These are phyloP conservation scores for Corynorhinus townsendii DNA, from an alignment of 2,113 vertebrate genomes.

Conservation along the genomic window DNA sequence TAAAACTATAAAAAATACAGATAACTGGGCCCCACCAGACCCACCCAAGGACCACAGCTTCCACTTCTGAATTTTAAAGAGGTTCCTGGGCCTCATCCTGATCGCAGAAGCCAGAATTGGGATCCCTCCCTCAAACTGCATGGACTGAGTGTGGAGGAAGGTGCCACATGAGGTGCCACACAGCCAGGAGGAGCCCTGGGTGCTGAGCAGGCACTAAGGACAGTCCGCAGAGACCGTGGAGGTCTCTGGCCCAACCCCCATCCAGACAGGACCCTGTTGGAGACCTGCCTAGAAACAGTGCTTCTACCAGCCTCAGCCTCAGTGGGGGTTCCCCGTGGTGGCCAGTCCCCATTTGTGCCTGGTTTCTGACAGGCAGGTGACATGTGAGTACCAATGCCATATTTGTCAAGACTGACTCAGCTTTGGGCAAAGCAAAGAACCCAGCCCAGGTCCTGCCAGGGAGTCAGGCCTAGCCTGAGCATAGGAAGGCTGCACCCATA, in stretches of 20 bases:
- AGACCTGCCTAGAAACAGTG: background rate
- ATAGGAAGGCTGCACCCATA: background rate
- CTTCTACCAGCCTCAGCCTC: background rate
- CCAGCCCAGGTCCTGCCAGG: background rate
- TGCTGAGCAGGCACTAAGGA: background rate
- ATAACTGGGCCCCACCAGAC: background rate
- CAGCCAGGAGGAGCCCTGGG: background rate
- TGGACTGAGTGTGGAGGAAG: background rate
- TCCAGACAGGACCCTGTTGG: background rate
- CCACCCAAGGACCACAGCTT: background rate
- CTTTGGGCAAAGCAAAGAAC: background rate
- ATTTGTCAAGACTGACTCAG: conserved; percentile 7
- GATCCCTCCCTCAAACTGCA: background rate
- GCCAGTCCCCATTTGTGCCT: background rate
- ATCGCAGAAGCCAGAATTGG: background rate
- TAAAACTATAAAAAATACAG: background rate
- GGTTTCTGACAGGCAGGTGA: background rate
- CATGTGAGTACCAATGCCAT: background rate
- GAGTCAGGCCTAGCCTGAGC: conserved; percentile 13
- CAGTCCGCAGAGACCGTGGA: background rate
- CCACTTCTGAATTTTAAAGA: background rate
- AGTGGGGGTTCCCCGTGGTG: accelerated
- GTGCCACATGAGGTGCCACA: background rate
- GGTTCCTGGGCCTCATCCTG: background rate
- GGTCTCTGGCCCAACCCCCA: background rate